Percentiles rank a stretch among this genome's conserved stretches.
phyloP scores from a whole-genome alignment of 2,113 vertebrate genomes.

The Phoenicopterus ruber region DNA sequence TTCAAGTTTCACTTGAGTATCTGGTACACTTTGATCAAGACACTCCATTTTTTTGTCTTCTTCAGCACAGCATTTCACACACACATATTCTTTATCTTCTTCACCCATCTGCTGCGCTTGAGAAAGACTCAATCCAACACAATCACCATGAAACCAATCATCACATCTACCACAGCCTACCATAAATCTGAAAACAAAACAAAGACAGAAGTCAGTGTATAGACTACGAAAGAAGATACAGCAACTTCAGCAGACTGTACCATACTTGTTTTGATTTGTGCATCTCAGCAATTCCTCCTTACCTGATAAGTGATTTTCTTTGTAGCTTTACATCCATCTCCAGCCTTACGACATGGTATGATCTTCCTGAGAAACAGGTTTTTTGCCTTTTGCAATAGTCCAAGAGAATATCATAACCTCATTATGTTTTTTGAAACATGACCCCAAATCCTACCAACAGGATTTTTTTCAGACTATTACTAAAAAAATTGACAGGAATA shows the following conservation, averaged over 20 bases:
- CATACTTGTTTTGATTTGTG: not conserved
- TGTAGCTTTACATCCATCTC: constrained; percentile 59
- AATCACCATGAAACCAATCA: constrained; percentile 98
- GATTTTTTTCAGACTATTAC: not conserved
- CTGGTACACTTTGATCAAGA: constrained; percentile 62
- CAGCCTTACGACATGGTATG: constrained; percentile 65
- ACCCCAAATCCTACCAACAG: not conserved
- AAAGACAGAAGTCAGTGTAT: not conserved
- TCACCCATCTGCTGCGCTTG: constrained; percentile 95
- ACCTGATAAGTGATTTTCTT: not conserved
- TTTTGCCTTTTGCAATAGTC: not conserved
- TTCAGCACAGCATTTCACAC: constrained; percentile 92
- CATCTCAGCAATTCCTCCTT: not conserved
- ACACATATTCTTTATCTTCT: constrained; percentile 96
- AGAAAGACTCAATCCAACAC: constrained; percentile 90
- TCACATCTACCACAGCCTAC: constrained; percentile 96
- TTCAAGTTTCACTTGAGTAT: constrained; percentile 71
- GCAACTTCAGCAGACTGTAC: not conserved
- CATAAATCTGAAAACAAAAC: constrained; percentile 86
- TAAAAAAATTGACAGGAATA: not conserved
- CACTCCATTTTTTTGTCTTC: constrained; percentile 84
- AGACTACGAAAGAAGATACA: not conserved
- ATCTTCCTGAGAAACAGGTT: not conserved
- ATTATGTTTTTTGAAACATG: not conserved
- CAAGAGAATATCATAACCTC: constrained; percentile 25